phyloP scores from a whole-genome alignment of 2,797 vertebrate genomes.

The Pteropus rufus region DNA sequence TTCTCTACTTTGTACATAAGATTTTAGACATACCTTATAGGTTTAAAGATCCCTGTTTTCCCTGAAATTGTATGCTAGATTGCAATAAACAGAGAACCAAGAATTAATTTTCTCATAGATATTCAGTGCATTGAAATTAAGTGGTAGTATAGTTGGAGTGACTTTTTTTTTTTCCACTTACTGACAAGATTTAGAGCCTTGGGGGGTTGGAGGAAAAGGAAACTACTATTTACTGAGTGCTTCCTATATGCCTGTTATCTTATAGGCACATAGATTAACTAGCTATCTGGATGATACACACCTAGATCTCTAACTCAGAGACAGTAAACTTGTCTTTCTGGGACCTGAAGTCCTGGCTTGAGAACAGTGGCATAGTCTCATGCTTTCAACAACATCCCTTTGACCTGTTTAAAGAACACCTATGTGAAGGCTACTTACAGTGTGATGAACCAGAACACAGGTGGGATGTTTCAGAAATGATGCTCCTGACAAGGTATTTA shows the following conservation, averaged over 20 bases:
- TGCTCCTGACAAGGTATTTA: neutral
- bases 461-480: neutral
- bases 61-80: neutral
- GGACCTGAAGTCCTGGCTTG: neutral
- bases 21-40: neutral
- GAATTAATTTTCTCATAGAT: conserved; percentile 22
- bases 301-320: neutral
- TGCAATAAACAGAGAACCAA: neutral
- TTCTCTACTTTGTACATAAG: neutral
- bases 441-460: neutral
- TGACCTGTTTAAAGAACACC: neutral
- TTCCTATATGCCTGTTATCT: neutral
- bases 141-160: neutral
- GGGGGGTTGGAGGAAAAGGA: neutral
- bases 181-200: neutral
- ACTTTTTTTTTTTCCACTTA: neutral
- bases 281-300: neutral
- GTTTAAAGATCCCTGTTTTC: neutral
- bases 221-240: neutral
- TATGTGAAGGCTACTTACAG: neutral
- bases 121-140: conserved; percentile 14
- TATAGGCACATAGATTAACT: neutral
- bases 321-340: neutral
- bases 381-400: neutral
- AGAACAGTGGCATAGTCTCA: neutral